Evolutionary conservation across 2,113 vertebrate genomes (phyloP).

Genomic region (Myiopsitta monachus): DNA sequence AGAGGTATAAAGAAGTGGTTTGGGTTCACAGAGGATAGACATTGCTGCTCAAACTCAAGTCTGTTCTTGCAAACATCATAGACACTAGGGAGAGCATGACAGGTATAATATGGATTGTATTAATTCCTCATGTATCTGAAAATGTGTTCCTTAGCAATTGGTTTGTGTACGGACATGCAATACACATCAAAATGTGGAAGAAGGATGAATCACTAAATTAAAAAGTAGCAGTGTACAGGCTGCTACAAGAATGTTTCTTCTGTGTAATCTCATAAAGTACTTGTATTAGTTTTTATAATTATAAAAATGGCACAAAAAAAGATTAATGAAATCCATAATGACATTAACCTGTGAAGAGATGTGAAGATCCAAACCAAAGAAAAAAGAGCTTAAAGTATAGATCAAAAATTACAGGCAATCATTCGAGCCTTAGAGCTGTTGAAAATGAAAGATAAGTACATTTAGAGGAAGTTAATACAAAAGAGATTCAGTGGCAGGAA

Average conservation of each 20-base stretch:
- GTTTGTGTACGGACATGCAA: background rate
- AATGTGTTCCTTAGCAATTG: background rate
- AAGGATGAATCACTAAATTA: background rate
- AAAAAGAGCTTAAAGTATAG: background rate
- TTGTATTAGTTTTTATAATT: background rate
- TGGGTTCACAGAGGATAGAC: background rate
- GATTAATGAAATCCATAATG: background rate
- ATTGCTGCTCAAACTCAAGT: background rate
- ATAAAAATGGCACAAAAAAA: background rate
- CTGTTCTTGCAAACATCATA: background rate
- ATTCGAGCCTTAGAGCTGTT: background rate
- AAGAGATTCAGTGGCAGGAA: background rate
- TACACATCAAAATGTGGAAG: background rate
- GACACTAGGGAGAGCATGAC: background rate
- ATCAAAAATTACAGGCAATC: background rate
- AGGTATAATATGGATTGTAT: background rate
- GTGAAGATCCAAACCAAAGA: background rate
- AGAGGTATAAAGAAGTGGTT: background rate
- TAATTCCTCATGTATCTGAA: background rate
- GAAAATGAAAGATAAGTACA: background rate
- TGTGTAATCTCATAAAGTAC: background rate
- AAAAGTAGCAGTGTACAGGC: background rate
- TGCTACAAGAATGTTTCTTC: background rate
- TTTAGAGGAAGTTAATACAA: background rate
- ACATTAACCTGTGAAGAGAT: background rate